Conservation (phyloP, 2,113 vertebrate genomes). For the Diadophis punctatus region DNA sequence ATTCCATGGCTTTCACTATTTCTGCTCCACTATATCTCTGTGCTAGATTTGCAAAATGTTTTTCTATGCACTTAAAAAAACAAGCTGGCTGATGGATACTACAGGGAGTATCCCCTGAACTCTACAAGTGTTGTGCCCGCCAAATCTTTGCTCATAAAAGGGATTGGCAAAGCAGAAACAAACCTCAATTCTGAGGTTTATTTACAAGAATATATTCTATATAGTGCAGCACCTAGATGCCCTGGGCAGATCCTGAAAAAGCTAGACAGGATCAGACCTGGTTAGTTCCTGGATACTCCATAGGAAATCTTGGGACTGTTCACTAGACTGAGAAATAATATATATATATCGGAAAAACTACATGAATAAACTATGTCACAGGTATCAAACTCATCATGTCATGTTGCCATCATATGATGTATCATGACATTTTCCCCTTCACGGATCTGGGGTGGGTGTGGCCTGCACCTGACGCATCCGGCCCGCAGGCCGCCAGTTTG, state of each 20-base stretch:
- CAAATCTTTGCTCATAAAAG: background rate
- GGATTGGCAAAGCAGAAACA: background rate
- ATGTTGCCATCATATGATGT: too few species aligned
- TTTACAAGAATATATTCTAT: background rate
- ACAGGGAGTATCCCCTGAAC: background rate
- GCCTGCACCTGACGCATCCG: too few species aligned
- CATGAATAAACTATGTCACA: background rate
- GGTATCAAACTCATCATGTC: too few species aligned
- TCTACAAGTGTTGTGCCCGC: background rate
- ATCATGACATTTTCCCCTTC: too few species aligned
- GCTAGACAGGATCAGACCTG: background rate
- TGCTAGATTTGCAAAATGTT: background rate
- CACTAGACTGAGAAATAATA: background rate
- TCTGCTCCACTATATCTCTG: background rate
- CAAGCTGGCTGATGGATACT: background rate
- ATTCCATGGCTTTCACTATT: background rate
- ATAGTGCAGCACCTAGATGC: background rate
- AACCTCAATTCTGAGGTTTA: background rate
- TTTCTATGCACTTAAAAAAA: background rate
- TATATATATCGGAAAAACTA: background rate
- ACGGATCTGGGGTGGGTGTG: too few species aligned
- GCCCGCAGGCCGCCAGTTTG: too few species aligned
- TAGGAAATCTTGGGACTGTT: background rate
- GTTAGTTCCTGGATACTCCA: background rate
- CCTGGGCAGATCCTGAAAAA: background rate